Evolutionary conservation across 2,113 vertebrate species (phyloP), one percentile per base, ranked within the genome.

Genomic region (Macquaria australasica): DNA sequence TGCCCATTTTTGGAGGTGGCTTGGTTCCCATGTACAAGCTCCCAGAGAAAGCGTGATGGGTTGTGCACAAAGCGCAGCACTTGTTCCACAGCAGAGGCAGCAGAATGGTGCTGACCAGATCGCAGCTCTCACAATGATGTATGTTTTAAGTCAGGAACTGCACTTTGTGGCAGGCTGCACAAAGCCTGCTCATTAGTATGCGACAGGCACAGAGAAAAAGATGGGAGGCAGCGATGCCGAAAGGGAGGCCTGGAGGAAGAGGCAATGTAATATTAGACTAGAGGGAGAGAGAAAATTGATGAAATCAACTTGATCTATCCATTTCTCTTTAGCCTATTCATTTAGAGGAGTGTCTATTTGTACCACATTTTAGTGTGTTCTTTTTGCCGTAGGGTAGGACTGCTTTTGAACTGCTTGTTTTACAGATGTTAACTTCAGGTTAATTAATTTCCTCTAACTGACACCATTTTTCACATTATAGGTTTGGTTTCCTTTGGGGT

Each of bases 111-210:
- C 92, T 88, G 91, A 89, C 90, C 91, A 89, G 79, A 88, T 92
- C 83, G 37, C 88, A 59, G 91, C 84, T 82, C 80, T 87, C 83
- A 71, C 92, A 80, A 80, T 95, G 94, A 95, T 95, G 92, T 91
- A 95, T 94, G 91, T 84, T 91, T 91, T 85, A 88, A 94, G 92
- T 94, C 91, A 88, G 89, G 56, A 84, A 87, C 79, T 87, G 91
- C 88, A 87, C 93, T 91, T 86, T 83, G 90, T 90, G 85, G 88
- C 87, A 83, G 66, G 82, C 86, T 88, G 87, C 91, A 91, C 85
- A 87, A 93, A 91, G 84, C 88, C 68, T 20, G 79, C 89, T 90
- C 93, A 93, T 95, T 95, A 95, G 94, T 93, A 95, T 95, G 92
- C 87, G 74, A 66, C 73, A 64, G 18, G 90, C 87, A 73, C 67